Conservation (phyloP, 2,888 invertebrate species). For the Stenichneumon culpator region DNA sequence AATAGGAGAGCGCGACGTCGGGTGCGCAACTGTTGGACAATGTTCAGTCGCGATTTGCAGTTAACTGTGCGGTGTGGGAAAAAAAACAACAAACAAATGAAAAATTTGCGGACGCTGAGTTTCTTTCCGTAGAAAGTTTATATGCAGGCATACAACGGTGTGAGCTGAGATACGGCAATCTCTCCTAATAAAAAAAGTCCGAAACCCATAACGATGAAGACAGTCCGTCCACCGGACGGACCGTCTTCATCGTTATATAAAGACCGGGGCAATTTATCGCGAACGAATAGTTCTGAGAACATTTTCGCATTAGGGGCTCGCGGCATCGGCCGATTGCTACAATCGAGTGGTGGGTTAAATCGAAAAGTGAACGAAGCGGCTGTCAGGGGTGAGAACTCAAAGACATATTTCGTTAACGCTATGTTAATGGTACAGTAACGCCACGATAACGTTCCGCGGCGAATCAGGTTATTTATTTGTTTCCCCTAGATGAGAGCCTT, state of each 20-base stretch:
- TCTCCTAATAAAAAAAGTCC: neutral
- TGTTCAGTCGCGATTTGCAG: neutral
- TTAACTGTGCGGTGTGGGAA: neutral
- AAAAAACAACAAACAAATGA: neutral
- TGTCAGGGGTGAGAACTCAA: neutral
- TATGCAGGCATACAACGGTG: no score
- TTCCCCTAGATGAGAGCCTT: no score
- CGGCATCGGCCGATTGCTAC: conserved; percentile 55
- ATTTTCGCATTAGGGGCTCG: conserved; percentile 45
- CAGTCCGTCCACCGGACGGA: neutral
- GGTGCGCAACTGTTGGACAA: no score
- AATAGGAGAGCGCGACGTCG: neutral
- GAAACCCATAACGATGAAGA: conserved; percentile 19
- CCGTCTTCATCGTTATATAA: no score
- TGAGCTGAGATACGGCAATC: neutral
- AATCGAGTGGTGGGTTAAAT: conserved; percentile 61
- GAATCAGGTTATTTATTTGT: no score
- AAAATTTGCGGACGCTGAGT: neutral
- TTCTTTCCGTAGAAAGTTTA: no score
- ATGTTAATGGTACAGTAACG: conserved; percentile 20
- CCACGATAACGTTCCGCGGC: neutral
- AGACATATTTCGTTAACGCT: no score
- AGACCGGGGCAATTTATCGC: no score
- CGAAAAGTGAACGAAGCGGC: conserved; percentile 50
- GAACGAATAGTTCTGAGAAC: conserved; percentile 53